A percentile compares a stretch with the other conserved stretches of the same genome.
These are phyloP conservation scores for Amphiprion clarkii DNA, from an alignment of 2,797 vertebrate genomes.

Conservation along the genomic window DNA sequence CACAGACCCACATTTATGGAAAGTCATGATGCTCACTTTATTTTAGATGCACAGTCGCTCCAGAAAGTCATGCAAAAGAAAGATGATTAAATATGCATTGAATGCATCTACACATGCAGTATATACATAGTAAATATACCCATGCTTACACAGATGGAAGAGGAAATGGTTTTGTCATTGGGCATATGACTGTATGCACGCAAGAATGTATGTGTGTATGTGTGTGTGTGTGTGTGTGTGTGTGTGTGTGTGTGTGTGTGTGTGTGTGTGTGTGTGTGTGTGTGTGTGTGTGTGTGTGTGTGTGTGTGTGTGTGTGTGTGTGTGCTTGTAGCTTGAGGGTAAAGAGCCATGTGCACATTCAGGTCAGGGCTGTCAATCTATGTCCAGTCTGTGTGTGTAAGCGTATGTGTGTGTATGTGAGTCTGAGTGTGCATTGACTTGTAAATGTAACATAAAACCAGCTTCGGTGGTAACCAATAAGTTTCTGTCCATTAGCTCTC, in stretches of 20 bases:
- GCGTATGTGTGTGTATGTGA: slow-evolving; percentile 6
- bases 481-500: slow-evolving; percentile 40
- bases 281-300: slow-evolving; percentile 12
- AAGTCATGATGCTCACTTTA: not conserved
- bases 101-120: not conserved
- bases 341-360: slow-evolving; percentile 77
- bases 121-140: slow-evolving; percentile 3
- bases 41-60: not conserved
- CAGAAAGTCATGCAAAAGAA: not conserved
- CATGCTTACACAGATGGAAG: slow-evolving; percentile 32
- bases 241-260: slow-evolving; percentile 11
- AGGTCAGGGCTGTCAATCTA: slow-evolving; percentile 85
- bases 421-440: slow-evolving; percentile 29
- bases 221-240: slow-evolving; percentile 26
- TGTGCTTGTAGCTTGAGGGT: slow-evolving; percentile 63
- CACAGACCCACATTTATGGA: not conserved
- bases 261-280: not conserved
- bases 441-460: slow-evolving; percentile 54
- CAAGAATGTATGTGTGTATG: slow-evolving; percentile 9
- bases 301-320: slow-evolving; percentile 14
- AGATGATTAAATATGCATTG: not conserved
- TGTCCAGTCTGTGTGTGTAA: slow-evolving; percentile 49
- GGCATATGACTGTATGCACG: slow-evolving; percentile 39
- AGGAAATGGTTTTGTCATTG: slow-evolving; percentile 50
- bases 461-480: slow-evolving; percentile 1